Conservation (phyloP, 30 jellyfish, hydroid and myxozoan species). For the Catostylus mosaicus region DNA sequence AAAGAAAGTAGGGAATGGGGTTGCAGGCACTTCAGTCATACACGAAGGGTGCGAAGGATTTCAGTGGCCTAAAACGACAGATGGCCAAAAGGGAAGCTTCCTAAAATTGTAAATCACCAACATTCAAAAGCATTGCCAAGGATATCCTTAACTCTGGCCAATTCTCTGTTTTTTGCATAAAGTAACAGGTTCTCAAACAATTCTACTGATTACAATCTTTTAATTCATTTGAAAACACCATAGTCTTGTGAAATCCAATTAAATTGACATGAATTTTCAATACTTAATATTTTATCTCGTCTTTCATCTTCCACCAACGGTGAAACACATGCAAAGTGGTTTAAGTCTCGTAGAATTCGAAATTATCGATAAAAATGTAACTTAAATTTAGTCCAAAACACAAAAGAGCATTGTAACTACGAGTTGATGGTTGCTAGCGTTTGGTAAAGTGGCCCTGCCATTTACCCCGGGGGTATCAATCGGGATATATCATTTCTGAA, state of each 20-base stretch:
- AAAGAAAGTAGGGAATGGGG: too few species aligned
- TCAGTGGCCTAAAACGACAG: too few species aligned
- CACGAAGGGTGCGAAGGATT: too few species aligned
- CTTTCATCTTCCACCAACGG: not conserved
- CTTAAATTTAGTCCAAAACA: not conserved
- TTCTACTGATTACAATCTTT: not conserved
- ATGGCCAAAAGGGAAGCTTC: too few species aligned
- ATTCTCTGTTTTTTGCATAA: not conserved
- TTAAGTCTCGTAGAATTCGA: not conserved
- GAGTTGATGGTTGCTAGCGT: too few species aligned
- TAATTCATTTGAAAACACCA: not conserved
- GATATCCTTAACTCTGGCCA: too few species aligned
- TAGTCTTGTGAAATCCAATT: not conserved
- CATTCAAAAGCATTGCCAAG: too few species aligned
- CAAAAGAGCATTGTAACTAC: not conserved
- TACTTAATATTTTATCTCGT: not conserved
- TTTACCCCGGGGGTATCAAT: not conserved
- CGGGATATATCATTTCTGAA: too few species aligned
- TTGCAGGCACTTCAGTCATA: too few species aligned
- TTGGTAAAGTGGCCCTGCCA: not conserved
- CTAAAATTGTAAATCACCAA: too few species aligned
- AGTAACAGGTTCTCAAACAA: not conserved
- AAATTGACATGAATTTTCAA: not conserved
- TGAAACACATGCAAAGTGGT: constrained; percentile 8
- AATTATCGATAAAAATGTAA: not conserved